A percentile compares a stretch with the other conserved stretches of the same genome.
Evolutionary conservation across 1,140 invertebrate species (phyloP).

Genomic region (Bombus impatiens): DNA sequence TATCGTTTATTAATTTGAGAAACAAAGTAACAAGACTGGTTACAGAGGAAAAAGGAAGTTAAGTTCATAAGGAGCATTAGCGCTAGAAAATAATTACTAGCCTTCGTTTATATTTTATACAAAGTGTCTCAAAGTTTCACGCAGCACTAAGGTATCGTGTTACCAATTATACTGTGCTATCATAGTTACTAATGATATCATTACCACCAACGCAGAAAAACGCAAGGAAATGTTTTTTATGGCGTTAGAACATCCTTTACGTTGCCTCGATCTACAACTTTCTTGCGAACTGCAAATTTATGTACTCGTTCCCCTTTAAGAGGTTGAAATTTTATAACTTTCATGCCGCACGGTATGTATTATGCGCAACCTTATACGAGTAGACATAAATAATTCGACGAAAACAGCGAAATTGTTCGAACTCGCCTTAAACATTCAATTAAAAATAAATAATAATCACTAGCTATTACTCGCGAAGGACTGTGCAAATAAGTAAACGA

Average conservation of each 20-base stretch:
- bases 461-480: not conserved
- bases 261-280: constrained; percentile 13
- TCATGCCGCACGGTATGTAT: not conserved
- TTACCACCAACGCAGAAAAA: constrained; percentile 60
- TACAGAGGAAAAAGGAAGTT: constrained; percentile 26
- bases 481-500: no score
- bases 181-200: constrained; percentile 66
- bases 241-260: constrained; percentile 20
- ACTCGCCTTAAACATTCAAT: not conserved
- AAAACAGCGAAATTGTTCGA: not conserved
- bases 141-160: constrained; percentile 59
- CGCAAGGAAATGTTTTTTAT: constrained; percentile 32
- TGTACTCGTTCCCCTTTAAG: not conserved
- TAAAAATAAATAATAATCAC: not conserved
- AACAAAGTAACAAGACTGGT: constrained; percentile 23
- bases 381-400: not conserved
- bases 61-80: constrained; percentile 8
- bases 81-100: constrained; percentile 56
- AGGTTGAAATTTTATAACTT: constrained; percentile 1
- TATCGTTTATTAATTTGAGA: constrained; percentile 19
- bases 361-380: not conserved
- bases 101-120: constrained; percentile 65
- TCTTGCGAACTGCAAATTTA: constrained; percentile 35
- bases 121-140: constrained; percentile 63
- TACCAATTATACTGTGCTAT: constrained; percentile 64